Percentiles rank a stretch among this genome's conserved stretches.
phyloP scores from a whole-genome alignment of 2,797 vertebrate genomes.

The Anabas testudineus region DNA sequence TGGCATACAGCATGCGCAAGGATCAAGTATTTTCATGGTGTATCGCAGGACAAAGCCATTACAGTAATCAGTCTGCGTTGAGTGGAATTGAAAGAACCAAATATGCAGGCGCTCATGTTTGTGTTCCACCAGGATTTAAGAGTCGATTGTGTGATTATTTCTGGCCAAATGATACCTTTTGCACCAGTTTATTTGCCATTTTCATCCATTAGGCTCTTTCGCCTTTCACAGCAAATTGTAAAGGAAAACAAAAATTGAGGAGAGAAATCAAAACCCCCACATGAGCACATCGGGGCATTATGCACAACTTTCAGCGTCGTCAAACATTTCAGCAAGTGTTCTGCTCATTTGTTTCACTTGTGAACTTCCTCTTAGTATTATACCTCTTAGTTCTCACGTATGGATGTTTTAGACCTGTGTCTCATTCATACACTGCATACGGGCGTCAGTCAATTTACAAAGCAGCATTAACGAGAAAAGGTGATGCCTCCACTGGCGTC shows the following conservation, averaged over 20 bases:
- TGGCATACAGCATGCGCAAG: slow-evolving; percentile 37
- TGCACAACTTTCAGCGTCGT: background rate
- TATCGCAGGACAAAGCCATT: slow-evolving; percentile 62
- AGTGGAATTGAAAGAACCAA: slow-evolving; percentile 60
- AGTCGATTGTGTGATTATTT: slow-evolving; percentile 59
- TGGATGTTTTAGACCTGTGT: background rate
- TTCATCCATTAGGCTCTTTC: slow-evolving; percentile 45
- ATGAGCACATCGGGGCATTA: background rate
- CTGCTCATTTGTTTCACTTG: no score
- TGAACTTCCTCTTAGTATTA: no score
- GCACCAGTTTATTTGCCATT: slow-evolving; percentile 46
- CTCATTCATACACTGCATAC: background rate
- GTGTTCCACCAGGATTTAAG: slow-evolving; percentile 46
- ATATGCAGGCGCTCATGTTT: slow-evolving; percentile 50
- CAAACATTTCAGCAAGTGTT: no score
- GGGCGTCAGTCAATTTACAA: background rate
- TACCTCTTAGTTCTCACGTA: no score
- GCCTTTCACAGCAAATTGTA: slow-evolving; percentile 28
- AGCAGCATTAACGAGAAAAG: background rate
- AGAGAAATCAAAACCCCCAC: background rate
- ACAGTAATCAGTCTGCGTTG: slow-evolving; percentile 65
- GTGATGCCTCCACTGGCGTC: background rate
- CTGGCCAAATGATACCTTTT: slow-evolving; percentile 56
- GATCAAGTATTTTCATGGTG: slow-evolving; percentile 61
- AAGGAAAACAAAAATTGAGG: slow-evolving; percentile 15